phyloP scores from a whole-genome alignment of 2,888 invertebrate species.

The Meiosimyza platycephala region DNA sequence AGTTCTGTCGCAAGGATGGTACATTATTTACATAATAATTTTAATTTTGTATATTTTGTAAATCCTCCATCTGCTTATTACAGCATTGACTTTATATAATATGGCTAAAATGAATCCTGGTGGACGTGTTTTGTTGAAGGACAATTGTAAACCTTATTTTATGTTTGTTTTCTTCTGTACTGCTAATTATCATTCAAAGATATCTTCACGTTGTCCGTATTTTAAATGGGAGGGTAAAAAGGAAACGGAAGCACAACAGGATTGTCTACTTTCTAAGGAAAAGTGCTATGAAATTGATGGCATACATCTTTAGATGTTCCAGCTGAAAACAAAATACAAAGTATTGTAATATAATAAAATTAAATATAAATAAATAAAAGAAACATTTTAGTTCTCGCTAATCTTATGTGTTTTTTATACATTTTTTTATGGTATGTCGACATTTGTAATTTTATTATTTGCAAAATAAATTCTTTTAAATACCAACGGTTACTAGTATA shows the following conservation, averaged over 20 bases:
- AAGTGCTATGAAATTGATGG: conserved; percentile 54
- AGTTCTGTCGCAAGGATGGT: conserved; percentile 51
- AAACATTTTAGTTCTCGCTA: too few species aligned
- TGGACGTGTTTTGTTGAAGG: conserved; percentile 42
- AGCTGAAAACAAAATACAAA: too few species aligned
- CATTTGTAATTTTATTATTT: too few species aligned
- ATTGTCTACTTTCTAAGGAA: conserved; percentile 43
- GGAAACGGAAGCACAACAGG: conserved; percentile 11
- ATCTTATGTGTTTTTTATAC: too few species aligned
- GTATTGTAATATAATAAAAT: too few species aligned
- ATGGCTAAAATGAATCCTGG: conserved; percentile 47
- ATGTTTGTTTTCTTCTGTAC: conserved; percentile 51
- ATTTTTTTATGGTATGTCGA: too few species aligned
- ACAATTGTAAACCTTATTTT: conserved; percentile 51
- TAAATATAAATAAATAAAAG: too few species aligned
- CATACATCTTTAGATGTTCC: conserved; percentile 16
- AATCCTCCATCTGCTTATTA: background rate
- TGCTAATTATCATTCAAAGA: conserved; percentile 49
- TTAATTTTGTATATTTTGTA: background rate
- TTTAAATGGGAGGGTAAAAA: conserved; percentile 50
- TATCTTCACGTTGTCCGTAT: conserved; percentile 50
- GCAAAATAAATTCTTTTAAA: too few species aligned
- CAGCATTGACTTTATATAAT: conserved; percentile 41
- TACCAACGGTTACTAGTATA: too few species aligned
- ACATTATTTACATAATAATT: background rate